These are phyloP conservation scores for Drosophila engyochracea DNA, from an alignment of 2,888 invertebrate genomes.

Conservation along the genomic window DNA sequence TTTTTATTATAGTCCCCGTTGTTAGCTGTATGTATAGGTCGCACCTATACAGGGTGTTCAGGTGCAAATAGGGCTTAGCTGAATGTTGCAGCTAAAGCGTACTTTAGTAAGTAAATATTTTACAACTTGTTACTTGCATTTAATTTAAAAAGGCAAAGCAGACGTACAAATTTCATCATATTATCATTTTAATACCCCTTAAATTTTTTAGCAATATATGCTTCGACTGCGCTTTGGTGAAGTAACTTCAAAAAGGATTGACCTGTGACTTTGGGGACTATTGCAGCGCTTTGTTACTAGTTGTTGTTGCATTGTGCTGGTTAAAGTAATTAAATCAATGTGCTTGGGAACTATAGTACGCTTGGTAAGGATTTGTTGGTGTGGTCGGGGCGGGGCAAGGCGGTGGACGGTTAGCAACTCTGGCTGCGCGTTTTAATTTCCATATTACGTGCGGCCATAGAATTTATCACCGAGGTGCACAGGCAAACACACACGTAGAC, in stretches of 20 bases:
- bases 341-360: conserved; percentile 19
- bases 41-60: conserved; percentile 23
- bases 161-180: neutral
- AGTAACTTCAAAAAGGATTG: conserved; percentile 21
- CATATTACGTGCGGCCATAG: conserved; percentile 79
- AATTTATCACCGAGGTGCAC: conserved; percentile 73
- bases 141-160: neutral
- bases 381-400: neutral
- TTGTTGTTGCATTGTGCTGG: conserved; percentile 18
- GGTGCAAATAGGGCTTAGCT: neutral
- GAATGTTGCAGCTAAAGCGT: neutral
- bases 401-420: neutral
- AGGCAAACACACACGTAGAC: conserved; percentile 29
- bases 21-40: neutral
- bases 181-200: neutral
- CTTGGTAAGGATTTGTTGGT: neutral
- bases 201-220: neutral
- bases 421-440: conserved; percentile 67
- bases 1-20: conserved; percentile 10
- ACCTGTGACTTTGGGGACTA: conserved; percentile 32
- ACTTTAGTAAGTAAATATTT: neutral
- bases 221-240: conserved; percentile 19
- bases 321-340: conserved; percentile 65
- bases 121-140: neutral
- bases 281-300: conserved; percentile 21